These are phyloP conservation scores for Aegotheles bennettii DNA, from an alignment of 2,113 vertebrate species.

Conservation along the genomic window DNA sequence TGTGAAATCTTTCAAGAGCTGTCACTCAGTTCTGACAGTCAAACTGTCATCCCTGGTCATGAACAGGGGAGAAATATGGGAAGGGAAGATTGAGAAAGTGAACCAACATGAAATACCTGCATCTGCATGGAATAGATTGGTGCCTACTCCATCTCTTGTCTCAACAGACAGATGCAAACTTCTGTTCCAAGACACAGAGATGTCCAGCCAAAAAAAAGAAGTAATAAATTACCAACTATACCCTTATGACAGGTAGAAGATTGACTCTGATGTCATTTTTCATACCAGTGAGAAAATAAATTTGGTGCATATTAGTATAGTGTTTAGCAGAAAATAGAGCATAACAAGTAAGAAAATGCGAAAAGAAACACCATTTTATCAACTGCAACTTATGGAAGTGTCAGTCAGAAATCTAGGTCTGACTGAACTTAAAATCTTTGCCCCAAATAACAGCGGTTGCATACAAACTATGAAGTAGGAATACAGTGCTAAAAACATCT, in stretches of 20 bases:
- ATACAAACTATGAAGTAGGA: background rate
- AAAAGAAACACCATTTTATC: background rate
- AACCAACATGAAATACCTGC: background rate
- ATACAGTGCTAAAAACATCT: background rate
- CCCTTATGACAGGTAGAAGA: background rate
- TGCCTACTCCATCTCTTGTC: background rate
- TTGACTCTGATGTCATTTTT: background rate
- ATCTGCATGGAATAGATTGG: background rate
- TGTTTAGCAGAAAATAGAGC: background rate
- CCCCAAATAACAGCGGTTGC: background rate
- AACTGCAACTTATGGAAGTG: background rate
- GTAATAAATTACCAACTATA: background rate
- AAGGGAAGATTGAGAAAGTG: background rate
- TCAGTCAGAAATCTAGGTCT: background rate
- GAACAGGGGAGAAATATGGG: background rate
- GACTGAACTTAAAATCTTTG: background rate
- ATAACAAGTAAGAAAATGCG: background rate
- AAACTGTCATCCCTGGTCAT: background rate
- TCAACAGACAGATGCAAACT: background rate
- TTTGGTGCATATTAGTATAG: background rate
- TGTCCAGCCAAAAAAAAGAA: background rate
- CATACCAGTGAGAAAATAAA: background rate
- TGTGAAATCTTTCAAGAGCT: background rate
- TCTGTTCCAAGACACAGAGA: background rate
- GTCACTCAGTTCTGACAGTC: background rate